Evolutionary conservation across 64 coral and sea anemone species (phyloP), one percentile per base, ranked within the genome.

Genomic region (Actinia tenebrosa): DNA sequence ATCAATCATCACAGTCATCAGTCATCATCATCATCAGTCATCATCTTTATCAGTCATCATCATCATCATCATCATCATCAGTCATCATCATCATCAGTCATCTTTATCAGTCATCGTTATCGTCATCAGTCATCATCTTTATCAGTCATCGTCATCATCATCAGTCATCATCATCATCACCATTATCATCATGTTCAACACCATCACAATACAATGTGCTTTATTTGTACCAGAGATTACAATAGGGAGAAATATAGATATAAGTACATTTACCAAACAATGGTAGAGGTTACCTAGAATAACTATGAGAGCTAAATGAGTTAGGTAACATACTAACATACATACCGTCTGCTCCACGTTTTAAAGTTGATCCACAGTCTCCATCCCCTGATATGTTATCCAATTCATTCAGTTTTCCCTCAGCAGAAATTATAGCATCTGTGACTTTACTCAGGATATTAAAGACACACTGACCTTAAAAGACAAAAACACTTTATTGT

Each of bases 321-420:
- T 37, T 37, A 37, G 30, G 30, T 37, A 37, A 37, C 18, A 25
- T 5, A 25, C 22, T 71, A 27, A 25, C 23, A 43, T 23, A 85
- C 53, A 22, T 89, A 98, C 95, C 95, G 71, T 54, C 45, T 16
- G 93, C 96, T 83, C 93, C 96, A 45, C 89, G 93, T 52, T 91
- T 90, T 23, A 98, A 78, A 1, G 96, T 98, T 45, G 84, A 86
- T 13, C 96, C 96, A 89, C 96, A 98, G 30, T 98, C 96, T 45
- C 96, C 96, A 86, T 98, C 96, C 17, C 96, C 96, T 45, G 78
- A 90, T 53, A 88, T 37, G 78, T 94, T 94, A 69, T 98, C 96
- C 88, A 98, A 68, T 22, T 91, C 86, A 86, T 98, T 98, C 2
- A 98, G 86, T 15, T 95, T 84, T 20, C 52, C 61, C 84, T 92